Evolutionary conservation across 2,797 vertebrate species (phyloP), one percentile per base, ranked within the genome.

Genomic region (Iguana delicatissima): DNA sequence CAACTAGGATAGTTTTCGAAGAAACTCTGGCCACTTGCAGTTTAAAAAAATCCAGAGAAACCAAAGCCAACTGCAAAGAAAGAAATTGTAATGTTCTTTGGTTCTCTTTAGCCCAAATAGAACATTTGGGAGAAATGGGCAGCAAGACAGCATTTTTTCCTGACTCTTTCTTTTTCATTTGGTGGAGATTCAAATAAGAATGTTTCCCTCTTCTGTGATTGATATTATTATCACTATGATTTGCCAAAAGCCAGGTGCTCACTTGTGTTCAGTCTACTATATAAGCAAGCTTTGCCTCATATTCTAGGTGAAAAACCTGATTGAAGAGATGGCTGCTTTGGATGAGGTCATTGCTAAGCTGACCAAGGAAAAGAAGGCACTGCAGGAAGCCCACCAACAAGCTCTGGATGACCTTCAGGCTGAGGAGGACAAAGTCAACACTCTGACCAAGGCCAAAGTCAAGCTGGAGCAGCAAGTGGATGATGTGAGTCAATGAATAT

Each of bases 391-490:
- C 62, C 99, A 99, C 90, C 98, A 99, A 96, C 98, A 99, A 97
- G 98, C 98, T 16, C 96, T 99, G 93, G 98, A 99, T 6, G 99
- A 99, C 96, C 96, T 99, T 84, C 99, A 99, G 97, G 98, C 97
- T 0, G 99, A 99, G 95, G 99, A 99, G 87, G 99, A 99, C 97
- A 99, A 99, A 88, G 98, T 98, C 97, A 99, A 98, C 91, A 96
- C 97, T 0, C 96, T 99, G 95, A 98, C 98, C 93, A 99, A 99
- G 94, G 98, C 98, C 93, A 99, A 99, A 95, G 97, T 97, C 93
- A 99, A 99, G 93, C 96, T 99, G 96, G 99, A 99, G 96, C 99
- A 99, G 95, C 98, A 99, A 97, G 98, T 99, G 74, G 99, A 99
- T 91, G 98, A 99, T 87, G 99, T 99, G 95, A 98, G 98, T 98